Percentiles rank a stretch among this genome's conserved stretches.
These are phyloP conservation scores for Molanna angustata DNA, from an alignment of 2,888 invertebrate genomes.

Conservation along the genomic window DNA sequence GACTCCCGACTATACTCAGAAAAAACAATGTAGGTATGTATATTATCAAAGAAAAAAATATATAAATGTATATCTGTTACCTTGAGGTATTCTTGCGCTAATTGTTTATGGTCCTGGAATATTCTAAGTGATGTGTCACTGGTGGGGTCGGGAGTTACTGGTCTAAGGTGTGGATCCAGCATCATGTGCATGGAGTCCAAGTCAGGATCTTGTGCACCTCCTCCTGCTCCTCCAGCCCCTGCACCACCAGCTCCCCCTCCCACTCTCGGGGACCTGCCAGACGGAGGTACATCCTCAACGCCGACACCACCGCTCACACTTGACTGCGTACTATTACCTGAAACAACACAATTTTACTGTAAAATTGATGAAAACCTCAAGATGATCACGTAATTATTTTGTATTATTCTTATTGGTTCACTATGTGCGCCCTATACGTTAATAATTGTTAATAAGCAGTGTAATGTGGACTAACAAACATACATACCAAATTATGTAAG, in stretches of 20 bases:
- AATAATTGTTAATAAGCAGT: too few relatives aligned
- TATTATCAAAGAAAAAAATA: too few relatives aligned
- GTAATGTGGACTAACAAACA: too few relatives aligned
- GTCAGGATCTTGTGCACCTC: conserved; percentile 57
- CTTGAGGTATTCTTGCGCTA: conserved; percentile 85
- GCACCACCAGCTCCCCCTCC: too few relatives aligned
- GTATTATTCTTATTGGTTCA: too few relatives aligned
- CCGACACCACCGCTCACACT: conserved; percentile 5
- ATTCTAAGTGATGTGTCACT: conserved; percentile 78
- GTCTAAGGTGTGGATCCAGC: conserved; percentile 77
- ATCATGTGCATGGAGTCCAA: conserved; percentile 72
- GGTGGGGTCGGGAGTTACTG: conserved; percentile 77
- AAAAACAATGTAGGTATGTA: too few relatives aligned
- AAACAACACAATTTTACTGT: conserved; percentile 1
- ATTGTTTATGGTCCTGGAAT: conserved; percentile 83
- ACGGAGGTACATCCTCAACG: conserved; percentile 1
- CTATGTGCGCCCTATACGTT: too few relatives aligned
- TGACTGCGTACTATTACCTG: conserved; percentile 47
- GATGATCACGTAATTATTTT: too few relatives aligned
- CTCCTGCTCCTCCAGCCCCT: conserved; percentile 39
- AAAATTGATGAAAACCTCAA: too few relatives aligned
- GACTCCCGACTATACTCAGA: too few relatives aligned
- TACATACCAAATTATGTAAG: too few relatives aligned
- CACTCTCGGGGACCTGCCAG: conserved; percentile 31
- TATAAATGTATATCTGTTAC: conserved; percentile 42